Percentiles rank a stretch among this genome's conserved stretches.
Conservation (phyloP, 2,797 vertebrate genomes). For the Sebastes minor region DNA sequence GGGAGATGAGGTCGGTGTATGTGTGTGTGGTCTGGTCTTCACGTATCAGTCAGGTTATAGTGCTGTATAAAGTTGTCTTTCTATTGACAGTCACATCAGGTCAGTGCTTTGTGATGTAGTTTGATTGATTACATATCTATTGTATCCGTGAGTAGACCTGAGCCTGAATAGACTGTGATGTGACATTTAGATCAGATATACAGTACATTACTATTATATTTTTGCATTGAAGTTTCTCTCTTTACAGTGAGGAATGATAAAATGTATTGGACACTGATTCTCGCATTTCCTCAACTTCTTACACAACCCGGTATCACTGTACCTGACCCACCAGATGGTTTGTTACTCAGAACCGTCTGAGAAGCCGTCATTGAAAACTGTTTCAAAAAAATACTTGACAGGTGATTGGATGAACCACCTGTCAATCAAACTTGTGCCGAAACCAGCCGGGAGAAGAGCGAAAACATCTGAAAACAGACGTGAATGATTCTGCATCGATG, state of each 20-base stretch:
- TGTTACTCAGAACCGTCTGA: no score
- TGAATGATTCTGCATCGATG: no score
- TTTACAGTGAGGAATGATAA: background rate
- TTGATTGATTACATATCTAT: background rate
- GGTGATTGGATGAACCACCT: no score
- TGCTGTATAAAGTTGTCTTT: background rate
- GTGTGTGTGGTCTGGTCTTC: background rate
- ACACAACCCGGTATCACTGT: no score
- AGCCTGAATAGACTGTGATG: background rate
- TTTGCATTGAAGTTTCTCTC: background rate
- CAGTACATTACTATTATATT: background rate
- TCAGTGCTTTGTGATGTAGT: background rate
- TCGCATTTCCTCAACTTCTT: no score
- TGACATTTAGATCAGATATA: background rate
- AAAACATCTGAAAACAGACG: no score
- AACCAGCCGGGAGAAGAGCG: no score
- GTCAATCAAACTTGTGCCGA: no score
- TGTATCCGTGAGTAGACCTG: background rate
- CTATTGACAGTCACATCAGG: background rate
- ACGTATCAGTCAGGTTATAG: background rate
- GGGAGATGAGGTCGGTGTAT: background rate
- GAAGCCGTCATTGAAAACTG: no score
- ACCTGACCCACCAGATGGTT: no score
- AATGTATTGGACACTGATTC: no score
- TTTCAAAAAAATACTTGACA: no score